phyloP scores from a whole-genome alignment of 2,888 invertebrate species.

The Cryptops parisi region DNA sequence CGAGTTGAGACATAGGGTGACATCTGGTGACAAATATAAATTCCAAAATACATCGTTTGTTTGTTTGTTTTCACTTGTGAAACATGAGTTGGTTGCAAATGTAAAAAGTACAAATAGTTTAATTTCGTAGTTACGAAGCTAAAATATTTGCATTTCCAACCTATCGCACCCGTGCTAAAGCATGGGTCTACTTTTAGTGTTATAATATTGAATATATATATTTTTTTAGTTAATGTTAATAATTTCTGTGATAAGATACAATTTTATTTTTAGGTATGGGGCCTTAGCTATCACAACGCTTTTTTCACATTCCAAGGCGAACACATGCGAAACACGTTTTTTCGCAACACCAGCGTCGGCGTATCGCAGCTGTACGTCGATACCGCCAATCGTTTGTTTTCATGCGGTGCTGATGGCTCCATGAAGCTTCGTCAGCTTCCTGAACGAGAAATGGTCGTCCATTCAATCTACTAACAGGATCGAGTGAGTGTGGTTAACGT shows the following conservation, averaged over 20 bases:
- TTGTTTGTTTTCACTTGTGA: too few relatives aligned
- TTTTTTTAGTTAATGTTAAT: too few relatives aligned
- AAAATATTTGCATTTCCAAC: background rate
- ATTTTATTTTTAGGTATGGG: slow-evolving; percentile 63
- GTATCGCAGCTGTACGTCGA: slow-evolving; percentile 92
- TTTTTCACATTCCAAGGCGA: slow-evolving; percentile 82
- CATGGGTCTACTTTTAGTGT: too few relatives aligned
- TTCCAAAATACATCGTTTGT: too few relatives aligned
- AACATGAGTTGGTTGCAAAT: too few relatives aligned
- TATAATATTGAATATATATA: too few relatives aligned
- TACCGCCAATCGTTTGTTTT: slow-evolving; percentile 75
- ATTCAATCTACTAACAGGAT: slow-evolving; percentile 18
- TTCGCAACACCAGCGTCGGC: slow-evolving; percentile 93
- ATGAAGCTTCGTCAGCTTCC: slow-evolving; percentile 92
- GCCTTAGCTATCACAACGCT: slow-evolving; percentile 69
- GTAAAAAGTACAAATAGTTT: too few relatives aligned
- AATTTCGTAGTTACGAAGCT: too few relatives aligned
- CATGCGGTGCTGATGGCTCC: slow-evolving; percentile 97
- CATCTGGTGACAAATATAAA: too few relatives aligned
- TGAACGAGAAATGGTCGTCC: slow-evolving; percentile 39
- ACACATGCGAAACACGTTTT: slow-evolving; percentile 90
- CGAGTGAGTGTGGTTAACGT: too few relatives aligned
- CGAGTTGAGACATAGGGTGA: too few relatives aligned
- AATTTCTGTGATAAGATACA: background rate
- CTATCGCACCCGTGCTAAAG: background rate